phyloP scores from a whole-genome alignment of 2,797 vertebrate species.

The Anniella stebbinsi region DNA sequence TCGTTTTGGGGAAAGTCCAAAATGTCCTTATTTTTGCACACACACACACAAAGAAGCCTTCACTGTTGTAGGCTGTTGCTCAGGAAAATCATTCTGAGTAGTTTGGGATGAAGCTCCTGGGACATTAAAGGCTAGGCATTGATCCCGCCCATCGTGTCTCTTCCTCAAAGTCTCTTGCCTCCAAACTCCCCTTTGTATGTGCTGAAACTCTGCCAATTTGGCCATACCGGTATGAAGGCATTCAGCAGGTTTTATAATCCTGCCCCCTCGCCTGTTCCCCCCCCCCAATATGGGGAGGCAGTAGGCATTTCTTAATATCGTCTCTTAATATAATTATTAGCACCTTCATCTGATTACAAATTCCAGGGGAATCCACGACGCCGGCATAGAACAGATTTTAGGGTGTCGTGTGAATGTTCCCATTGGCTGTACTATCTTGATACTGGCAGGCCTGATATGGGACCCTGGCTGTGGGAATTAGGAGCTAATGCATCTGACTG shows the following conservation, averaged over 20 bases:
- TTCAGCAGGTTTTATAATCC: background rate
- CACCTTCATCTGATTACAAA: too few species aligned
- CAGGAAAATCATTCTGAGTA: background rate
- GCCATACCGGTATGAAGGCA: background rate
- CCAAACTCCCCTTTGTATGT: background rate
- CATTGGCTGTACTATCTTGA: too few species aligned
- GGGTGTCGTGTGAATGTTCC: background rate
- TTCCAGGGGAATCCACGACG: background rate
- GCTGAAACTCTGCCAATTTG: background rate
- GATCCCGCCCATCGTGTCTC: background rate
- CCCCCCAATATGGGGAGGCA: too few species aligned
- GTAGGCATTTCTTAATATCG: too few species aligned
- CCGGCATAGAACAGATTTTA: background rate
- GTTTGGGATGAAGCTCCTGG: background rate
- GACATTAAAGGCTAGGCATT: too few species aligned
- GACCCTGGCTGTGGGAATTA: background rate
- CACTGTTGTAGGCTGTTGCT: background rate
- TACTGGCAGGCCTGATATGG: background rate
- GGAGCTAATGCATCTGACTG: background rate
- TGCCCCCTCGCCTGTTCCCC: rapidly evolving
- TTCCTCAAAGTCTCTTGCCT: background rate
- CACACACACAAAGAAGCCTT: background rate
- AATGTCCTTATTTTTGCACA: background rate
- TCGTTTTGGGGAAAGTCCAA: background rate
- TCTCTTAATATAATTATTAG: background rate